phyloP scores from a whole-genome alignment of 2,888 invertebrate genomes.

The Acleris emargana region DNA sequence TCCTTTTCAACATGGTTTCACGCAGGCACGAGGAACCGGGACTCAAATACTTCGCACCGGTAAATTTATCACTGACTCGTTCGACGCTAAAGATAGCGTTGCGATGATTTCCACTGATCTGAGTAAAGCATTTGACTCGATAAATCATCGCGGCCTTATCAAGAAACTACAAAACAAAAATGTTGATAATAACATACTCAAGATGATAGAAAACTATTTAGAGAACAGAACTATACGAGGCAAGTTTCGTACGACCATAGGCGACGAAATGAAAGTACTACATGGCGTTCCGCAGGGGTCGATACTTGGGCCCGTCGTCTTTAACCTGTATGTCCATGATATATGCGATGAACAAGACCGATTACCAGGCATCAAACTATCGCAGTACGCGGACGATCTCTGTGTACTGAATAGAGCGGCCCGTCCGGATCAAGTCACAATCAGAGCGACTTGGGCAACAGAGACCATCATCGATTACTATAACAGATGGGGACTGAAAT shows the following conservation, averaged over 20 bases:
- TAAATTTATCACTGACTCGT: slow-evolving; percentile 14
- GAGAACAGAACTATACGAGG: neutral
- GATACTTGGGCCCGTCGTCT: neutral
- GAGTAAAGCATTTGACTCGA: slow-evolving; percentile 13
- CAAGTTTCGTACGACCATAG: neutral
- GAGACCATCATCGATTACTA: slow-evolving; percentile 6
- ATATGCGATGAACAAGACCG: neutral
- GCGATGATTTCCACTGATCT: slow-evolving; percentile 13
- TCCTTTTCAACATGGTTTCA: slow-evolving; percentile 23
- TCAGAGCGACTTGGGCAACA: neutral
- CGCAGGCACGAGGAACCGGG: slow-evolving; percentile 6
- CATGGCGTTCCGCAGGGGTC: slow-evolving; percentile 1
- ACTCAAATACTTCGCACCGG: slow-evolving; percentile 14
- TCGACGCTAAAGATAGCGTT: slow-evolving; percentile 11
- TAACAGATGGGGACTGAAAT: slow-evolving; percentile 6
- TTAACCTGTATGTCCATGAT: slow-evolving; percentile 1
- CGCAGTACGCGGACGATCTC: slow-evolving; percentile 3
- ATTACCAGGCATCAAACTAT: neutral
- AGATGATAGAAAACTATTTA: slow-evolving; percentile 5
- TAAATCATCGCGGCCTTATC: slow-evolving; percentile 12
- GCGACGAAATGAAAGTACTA: neutral
- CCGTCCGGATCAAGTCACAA: neutral
- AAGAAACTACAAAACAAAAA: slow-evolving; percentile 16
- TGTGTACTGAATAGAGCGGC: slow-evolving; percentile 3
- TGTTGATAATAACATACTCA: slow-evolving; percentile 12